Conservation (phyloP, 1,140 invertebrate species). For the Ditylenchus dipsaci region DNA sequence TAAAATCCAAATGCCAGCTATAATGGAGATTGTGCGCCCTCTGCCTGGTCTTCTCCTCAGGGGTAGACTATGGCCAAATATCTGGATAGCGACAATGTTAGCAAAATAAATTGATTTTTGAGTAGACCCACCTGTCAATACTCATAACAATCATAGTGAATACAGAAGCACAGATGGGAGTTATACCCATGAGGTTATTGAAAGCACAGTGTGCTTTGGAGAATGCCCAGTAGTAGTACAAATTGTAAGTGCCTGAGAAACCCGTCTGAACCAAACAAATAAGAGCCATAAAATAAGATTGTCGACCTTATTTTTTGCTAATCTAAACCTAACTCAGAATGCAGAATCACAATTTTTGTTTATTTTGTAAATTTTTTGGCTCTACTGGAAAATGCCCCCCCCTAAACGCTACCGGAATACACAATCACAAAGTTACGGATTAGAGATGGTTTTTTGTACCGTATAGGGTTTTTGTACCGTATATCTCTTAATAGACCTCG, state of each 20-base stretch:
- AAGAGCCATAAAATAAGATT: no score
- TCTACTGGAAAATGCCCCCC: no score
- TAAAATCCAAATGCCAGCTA: conserved; percentile 75
- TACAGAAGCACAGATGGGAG: conserved; percentile 56
- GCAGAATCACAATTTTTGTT: no score
- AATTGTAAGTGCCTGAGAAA: conserved; percentile 42
- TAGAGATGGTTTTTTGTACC: no score
- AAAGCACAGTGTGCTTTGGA: conserved; percentile 46
- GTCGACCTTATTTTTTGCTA: no score
- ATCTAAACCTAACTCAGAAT: no score
- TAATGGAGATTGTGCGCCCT: conserved; percentile 70
- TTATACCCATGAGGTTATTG: conserved; percentile 57
- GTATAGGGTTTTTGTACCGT: no score
- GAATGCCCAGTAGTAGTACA: conserved; percentile 56
- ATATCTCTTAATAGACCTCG: no score
- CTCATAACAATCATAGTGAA: conserved; percentile 58
- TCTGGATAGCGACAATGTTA: conserved; percentile 63
- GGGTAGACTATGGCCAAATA: conserved; percentile 83
- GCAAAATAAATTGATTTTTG: no score
- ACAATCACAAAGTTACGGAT: no score
- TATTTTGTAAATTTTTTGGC: no score
- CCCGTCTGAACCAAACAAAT: neutral
- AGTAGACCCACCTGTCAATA: conserved; percentile 49
- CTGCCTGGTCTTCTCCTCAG: conserved; percentile 77
- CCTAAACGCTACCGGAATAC: no score